Conservation (phyloP, 1,140 invertebrate species). For the Hyles euphorbiae region DNA sequence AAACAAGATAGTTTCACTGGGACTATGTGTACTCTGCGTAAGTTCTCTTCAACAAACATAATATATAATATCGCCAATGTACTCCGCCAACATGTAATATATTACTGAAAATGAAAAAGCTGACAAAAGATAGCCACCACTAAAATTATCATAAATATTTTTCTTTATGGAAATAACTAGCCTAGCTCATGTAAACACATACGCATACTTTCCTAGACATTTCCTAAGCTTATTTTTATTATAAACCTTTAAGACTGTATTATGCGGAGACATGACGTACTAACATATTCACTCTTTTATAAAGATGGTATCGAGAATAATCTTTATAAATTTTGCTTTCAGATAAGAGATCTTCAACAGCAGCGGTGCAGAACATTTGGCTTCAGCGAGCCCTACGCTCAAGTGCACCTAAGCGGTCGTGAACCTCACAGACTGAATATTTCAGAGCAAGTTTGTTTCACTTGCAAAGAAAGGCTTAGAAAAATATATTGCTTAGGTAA, state of each 20-base stretch:
- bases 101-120: constrained; percentile 13
- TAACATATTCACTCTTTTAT: too few relatives aligned
- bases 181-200: too few relatives aligned
- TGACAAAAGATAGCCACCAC: constrained; percentile 13
- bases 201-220: too few relatives aligned
- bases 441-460: constrained; percentile 17
- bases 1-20: too few relatives aligned
- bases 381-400: constrained; percentile 6
- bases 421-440: constrained; percentile 19
- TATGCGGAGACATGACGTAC: too few relatives aligned
- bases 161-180: constrained; percentile 16
- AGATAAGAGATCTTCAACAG: constrained; percentile 20
- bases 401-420: constrained; percentile 31
- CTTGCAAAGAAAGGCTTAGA: constrained; percentile 14
- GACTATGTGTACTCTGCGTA: too few relatives aligned
- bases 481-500: neutral
- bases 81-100: neutral
- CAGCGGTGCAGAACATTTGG: constrained; percentile 30
- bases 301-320: neutral
- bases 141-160: constrained; percentile 25
- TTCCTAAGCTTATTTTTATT: too few relatives aligned
- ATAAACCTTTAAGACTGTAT: too few relatives aligned
- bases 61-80: too few relatives aligned
- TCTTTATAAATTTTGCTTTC: constrained; percentile 16
- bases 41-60: too few relatives aligned